Evolutionary conservation across 2,797 vertebrate species (phyloP), one percentile per base, ranked within the genome.

Genomic region (Anableps anableps): DNA sequence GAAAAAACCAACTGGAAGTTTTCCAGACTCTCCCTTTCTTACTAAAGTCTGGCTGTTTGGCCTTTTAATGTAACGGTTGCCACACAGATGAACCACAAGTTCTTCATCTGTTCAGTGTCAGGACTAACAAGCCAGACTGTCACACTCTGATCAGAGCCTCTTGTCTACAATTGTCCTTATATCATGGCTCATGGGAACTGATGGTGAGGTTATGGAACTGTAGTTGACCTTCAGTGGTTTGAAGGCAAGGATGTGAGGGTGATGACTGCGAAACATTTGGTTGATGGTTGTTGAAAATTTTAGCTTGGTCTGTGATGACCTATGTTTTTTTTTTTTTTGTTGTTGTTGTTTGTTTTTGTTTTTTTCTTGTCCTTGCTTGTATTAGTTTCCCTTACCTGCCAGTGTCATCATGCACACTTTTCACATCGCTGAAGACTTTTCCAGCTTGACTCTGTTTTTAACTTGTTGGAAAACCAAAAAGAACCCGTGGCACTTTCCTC

Each of bases 11-110:
- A 73, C 80, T 86, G 89, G 88, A 85, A 68, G 29, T 79, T 62
- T 81, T 78, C 85, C 86, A 88, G 81, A 72, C n/a, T 80, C 74
- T 75, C 55, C 64, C 82, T 83, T 84, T 77, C 71, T 78, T 70
- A 17, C 73, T 75, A 11, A 29, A 66, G 50, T 77, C 81, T 81
- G 76, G 71, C 72, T 55, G 81, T 86, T 85, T 86, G 80, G 78
- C 84, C 82, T 78, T 88, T 60, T 87, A 17, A 79, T 58, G 78
- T 88, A 83, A 91, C 91, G 75, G 83, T 84, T 7, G 7, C 53
- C 79, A 82, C 75, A 43, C 34, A 62, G 78, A 86, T 74, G 31
- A 43, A 81, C 50, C 14, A 86, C 70, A 43, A 80, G 74, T 83
- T 86, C 55, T 80, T 72, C 76, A 88, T 87, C 70, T 79, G 70